Evolutionary conservation across 2,797 vertebrate genomes (phyloP).

Genomic region (Parauchenoglanis punctatus): DNA sequence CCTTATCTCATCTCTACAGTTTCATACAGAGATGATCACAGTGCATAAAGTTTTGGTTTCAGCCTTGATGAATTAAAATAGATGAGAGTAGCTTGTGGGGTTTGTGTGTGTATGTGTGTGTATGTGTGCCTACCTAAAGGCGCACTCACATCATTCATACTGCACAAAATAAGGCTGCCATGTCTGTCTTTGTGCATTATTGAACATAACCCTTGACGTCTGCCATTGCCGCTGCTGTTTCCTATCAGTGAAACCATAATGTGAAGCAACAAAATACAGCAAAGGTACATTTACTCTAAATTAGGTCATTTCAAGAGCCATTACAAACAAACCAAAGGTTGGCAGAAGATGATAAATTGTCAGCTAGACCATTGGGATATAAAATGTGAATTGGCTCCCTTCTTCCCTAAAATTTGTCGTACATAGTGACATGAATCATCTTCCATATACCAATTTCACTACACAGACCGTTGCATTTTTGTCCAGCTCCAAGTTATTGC

Average conservation of each 20-base stretch:
- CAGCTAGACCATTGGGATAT: constrained; percentile 28
- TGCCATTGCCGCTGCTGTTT: constrained; percentile 16
- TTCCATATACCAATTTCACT: constrained; percentile 47
- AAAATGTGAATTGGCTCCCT: constrained; percentile 40
- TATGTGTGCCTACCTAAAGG: neutral
- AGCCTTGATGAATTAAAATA: constrained; percentile 39
- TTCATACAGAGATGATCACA: constrained; percentile 44
- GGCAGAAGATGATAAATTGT: constrained; percentile 52
- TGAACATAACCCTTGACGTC: constrained; percentile 43
- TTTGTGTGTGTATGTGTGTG: constrained; percentile 1
- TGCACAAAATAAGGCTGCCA: constrained; percentile 31
- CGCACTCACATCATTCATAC: constrained; percentile 8
- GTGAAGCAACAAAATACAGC: constrained; percentile 45
- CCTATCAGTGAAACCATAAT: constrained; percentile 46
- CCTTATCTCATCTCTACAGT: constrained; percentile 37
- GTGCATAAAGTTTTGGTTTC: constrained; percentile 42
- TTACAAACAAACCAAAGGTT: constrained; percentile 45
- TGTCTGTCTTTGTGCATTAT: constrained; percentile 30
- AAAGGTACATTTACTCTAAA: constrained; percentile 55
- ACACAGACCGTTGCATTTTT: constrained; percentile 16
- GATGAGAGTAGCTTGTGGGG: neutral
- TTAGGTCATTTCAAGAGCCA: constrained; percentile 57
- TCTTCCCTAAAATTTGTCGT: constrained; percentile 46
- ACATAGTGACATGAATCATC: constrained; percentile 50
- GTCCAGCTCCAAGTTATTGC: neutral